Conservation (phyloP, 2,797 vertebrate species). For the Anguilla pacifica region DNA sequence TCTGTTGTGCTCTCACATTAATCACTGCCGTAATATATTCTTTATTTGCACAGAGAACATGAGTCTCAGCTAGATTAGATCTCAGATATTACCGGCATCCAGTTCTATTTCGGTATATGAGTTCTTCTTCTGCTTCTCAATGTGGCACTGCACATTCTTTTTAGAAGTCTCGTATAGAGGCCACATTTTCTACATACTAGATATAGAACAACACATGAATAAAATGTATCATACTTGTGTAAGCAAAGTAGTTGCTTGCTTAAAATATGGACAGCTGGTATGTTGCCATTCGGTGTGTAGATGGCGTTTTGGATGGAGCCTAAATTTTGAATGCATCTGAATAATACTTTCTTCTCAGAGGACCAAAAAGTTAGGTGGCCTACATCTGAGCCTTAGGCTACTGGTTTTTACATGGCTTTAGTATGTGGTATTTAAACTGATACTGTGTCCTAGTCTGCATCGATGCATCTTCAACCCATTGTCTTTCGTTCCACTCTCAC, state of each 20-base stretch:
- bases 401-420: too few relatives aligned
- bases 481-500: not conserved
- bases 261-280: too few relatives aligned
- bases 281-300: too few relatives aligned
- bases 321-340: too few relatives aligned
- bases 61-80: not conserved
- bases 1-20: not conserved
- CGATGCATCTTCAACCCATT: not conserved
- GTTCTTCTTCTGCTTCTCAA: not conserved
- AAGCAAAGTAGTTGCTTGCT: too few relatives aligned
- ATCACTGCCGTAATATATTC: not conserved
- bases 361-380: too few relatives aligned
- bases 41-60: not conserved
- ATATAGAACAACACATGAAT: not conserved
- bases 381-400: too few relatives aligned
- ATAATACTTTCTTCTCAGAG: too few relatives aligned
- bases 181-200: not conserved
- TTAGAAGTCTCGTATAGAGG: not conserved
- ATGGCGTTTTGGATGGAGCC: too few relatives aligned
- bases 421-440: not conserved
- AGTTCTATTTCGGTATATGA: not conserved
- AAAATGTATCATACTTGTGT: not conserved
- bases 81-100: not conserved
- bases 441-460: not conserved
- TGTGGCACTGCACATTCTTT: not conserved